phyloP scores from a whole-genome alignment of 2,888 invertebrate species.

The Mechanitis messenoides region DNA sequence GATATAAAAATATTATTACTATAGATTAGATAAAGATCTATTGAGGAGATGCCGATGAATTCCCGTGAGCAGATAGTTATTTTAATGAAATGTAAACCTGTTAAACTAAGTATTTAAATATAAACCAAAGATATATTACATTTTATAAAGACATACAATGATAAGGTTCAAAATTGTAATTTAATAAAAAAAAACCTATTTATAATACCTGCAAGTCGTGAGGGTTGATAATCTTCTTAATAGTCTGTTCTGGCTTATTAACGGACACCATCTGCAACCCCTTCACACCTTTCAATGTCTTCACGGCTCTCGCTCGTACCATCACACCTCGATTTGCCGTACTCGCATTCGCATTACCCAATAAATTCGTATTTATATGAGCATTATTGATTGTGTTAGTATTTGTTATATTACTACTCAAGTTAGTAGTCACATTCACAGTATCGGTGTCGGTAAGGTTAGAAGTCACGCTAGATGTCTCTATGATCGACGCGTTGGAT shows the following conservation, averaged over 20 bases:
- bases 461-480: not conserved
- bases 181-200: too few species aligned
- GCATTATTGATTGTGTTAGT: not conserved
- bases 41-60: too few species aligned
- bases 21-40: too few species aligned
- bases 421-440: slow-evolving; percentile 8
- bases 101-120: too few species aligned
- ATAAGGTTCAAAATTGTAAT: not conserved
- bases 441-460: too few species aligned
- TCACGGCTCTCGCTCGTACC: not conserved
- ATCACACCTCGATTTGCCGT: not conserved
- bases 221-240: slow-evolving; percentile 39
- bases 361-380: slow-evolving; percentile 4
- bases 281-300: slow-evolving; percentile 40
- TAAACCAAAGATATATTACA: too few species aligned
- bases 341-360: slow-evolving; percentile 5
- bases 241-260: slow-evolving; percentile 30
- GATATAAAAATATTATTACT: too few species aligned
- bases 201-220: slow-evolving; percentile 38
- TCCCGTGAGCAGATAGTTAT: too few species aligned
- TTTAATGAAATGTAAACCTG: too few species aligned
- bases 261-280: slow-evolving; percentile 38
- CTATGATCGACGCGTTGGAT: not conserved
- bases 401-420: not conserved
- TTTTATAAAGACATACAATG: too few species aligned